These are phyloP conservation scores for Dendrolimus houi DNA, from an alignment of 2,888 invertebrate genomes.

Conservation along the genomic window DNA sequence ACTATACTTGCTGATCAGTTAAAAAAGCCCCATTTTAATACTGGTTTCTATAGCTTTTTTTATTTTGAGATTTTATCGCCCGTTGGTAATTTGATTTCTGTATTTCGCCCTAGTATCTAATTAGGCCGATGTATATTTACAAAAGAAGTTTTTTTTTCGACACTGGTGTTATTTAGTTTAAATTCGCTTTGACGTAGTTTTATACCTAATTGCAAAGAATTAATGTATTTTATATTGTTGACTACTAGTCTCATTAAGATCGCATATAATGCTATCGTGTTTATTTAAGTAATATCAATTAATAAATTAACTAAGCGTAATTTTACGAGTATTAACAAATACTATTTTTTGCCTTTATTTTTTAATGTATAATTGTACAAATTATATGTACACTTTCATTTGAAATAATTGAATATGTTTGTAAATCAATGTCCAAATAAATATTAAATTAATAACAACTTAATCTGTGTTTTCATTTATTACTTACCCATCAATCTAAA, in stretches of 20 bases:
- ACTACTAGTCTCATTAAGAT: slow-evolving; percentile 59
- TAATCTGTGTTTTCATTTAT: neutral
- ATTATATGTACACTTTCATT: slow-evolving; percentile 54
- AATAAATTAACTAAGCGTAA: slow-evolving; percentile 27
- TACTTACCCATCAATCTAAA: too few relatives aligned
- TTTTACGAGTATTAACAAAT: slow-evolving; percentile 54
- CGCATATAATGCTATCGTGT: slow-evolving; percentile 63
- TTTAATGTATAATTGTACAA: slow-evolving; percentile 54
- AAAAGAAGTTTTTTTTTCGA: neutral
- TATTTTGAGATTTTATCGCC: too few relatives aligned
- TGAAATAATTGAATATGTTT: slow-evolving; percentile 54
- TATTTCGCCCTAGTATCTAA: too few relatives aligned
- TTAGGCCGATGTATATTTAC: too few relatives aligned
- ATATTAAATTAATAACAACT: slow-evolving; percentile 59
- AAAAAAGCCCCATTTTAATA: too few relatives aligned
- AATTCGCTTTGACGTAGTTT: slow-evolving; percentile 21
- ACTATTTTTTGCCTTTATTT: slow-evolving; percentile 38
- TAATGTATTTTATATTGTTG: slow-evolving; percentile 43
- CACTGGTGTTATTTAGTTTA: slow-evolving; percentile 10
- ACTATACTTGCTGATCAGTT: too few relatives aligned
- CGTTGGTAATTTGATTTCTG: too few relatives aligned
- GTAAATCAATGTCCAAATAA: slow-evolving; percentile 67
- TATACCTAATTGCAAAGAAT: slow-evolving; percentile 41
- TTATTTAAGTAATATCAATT: slow-evolving; percentile 14
- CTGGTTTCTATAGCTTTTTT: too few relatives aligned